A percentile compares a stretch with the other conserved stretches of the same genome.
Conservation (phyloP, 2,888 invertebrate genomes). For the Lasioglossum vierecki region DNA sequence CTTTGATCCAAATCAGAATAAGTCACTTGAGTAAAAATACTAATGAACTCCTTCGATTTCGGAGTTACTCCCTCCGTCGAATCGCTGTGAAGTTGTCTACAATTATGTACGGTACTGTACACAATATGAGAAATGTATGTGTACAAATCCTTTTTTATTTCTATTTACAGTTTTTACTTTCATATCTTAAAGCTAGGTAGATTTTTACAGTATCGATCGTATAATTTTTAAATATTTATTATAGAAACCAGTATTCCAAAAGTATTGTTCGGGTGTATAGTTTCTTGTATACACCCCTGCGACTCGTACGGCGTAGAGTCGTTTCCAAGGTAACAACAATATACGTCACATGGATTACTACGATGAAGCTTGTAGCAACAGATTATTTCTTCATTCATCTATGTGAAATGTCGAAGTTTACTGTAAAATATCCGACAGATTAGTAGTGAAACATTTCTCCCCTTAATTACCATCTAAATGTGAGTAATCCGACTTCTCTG, state of each 20-base stretch:
- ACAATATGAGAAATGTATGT: background rate
- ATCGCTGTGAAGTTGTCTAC: slow-evolving; percentile 51
- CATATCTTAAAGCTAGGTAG: background rate
- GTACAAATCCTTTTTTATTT: background rate
- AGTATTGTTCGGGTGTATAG: background rate
- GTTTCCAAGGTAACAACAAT: slow-evolving; percentile 67
- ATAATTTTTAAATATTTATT: background rate
- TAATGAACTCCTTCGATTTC: slow-evolving; percentile 37
- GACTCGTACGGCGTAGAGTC: slow-evolving; percentile 41
- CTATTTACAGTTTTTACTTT: background rate
- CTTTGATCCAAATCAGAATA: slow-evolving; percentile 19
- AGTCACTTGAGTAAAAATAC: slow-evolving; percentile 35
- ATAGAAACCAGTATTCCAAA: background rate
- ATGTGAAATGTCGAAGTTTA: slow-evolving; percentile 33
- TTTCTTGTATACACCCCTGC: slow-evolving; percentile 40
- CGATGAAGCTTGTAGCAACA: slow-evolving; percentile 61
- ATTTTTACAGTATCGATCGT: background rate
- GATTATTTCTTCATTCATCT: slow-evolving; percentile 56
- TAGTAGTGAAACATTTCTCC: slow-evolving; percentile 25
- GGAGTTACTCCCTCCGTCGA: slow-evolving; percentile 34
- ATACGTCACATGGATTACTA: slow-evolving; percentile 64
- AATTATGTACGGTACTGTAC: background rate
- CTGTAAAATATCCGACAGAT: slow-evolving; percentile 15
- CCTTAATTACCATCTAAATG: slow-evolving; percentile 37
- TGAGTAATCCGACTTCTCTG: slow-evolving; percentile 23